phyloP scores from a whole-genome alignment of 2,113 vertebrate species.

The Dolichallabes microphthalmus region DNA sequence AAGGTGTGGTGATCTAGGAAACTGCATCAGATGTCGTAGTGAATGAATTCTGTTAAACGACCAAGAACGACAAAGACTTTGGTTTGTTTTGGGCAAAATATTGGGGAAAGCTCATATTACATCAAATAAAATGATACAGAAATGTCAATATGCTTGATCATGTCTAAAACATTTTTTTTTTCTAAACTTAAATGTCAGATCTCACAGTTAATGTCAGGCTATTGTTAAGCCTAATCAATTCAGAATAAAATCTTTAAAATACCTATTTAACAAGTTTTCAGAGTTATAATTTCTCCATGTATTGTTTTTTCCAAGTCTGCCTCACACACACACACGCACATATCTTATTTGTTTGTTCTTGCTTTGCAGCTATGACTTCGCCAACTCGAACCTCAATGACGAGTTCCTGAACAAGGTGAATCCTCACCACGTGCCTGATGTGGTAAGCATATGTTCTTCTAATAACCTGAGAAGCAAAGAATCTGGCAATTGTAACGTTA shows the following conservation, averaged over 20 bases:
- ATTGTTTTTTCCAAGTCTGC: not conserved
- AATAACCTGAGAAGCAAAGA: not conserved
- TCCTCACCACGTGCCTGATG: slow-evolving; percentile 85
- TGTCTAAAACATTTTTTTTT: not conserved
- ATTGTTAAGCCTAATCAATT: not conserved
- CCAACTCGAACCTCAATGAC: slow-evolving; percentile 93
- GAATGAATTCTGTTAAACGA: not conserved
- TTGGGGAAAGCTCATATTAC: not conserved
- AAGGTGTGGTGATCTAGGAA: not conserved
- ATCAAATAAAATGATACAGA: not conserved
- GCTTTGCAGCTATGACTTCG: slow-evolving; percentile 85
- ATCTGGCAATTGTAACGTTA: not conserved
- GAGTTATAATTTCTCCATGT: not conserved
- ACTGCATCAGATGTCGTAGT: not conserved
- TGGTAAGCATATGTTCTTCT: slow-evolving; percentile 75
- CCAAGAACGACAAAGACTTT: not conserved
- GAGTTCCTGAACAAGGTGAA: slow-evolving; percentile 95
- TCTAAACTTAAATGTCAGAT: too few relatives aligned
- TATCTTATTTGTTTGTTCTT: slow-evolving; percentile 4
- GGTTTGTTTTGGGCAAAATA: not conserved
- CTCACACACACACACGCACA: not conserved
- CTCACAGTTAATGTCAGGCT: too few relatives aligned
- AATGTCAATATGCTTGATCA: not conserved
- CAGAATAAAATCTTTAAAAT: not conserved
- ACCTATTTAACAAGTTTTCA: too few relatives aligned